Percentiles rank a stretch among this genome's conserved stretches.
Conservation (phyloP, 2,113 vertebrate genomes). For the Passer montanus region DNA sequence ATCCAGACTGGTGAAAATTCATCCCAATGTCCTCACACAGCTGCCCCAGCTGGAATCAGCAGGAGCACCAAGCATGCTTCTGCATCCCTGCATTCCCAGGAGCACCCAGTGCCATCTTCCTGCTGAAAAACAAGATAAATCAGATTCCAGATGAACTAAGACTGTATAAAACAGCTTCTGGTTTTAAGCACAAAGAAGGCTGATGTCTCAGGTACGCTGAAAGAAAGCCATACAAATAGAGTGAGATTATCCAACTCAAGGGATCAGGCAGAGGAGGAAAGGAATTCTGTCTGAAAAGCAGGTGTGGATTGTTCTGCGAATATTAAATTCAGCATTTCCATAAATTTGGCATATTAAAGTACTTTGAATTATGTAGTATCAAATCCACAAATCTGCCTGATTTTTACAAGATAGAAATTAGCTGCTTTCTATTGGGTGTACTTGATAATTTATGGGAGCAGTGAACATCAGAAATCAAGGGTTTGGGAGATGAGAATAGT, state of each 20-base stretch:
- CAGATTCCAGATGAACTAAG: neutral
- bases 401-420: slow-evolving; percentile 6
- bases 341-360: slow-evolving; percentile 8
- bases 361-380: neutral
- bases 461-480: slow-evolving; percentile 13
- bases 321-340: slow-evolving; percentile 40
- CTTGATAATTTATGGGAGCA: slow-evolving; percentile 5
- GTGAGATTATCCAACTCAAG: neutral
- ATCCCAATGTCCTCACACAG: neutral
- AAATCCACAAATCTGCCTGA: slow-evolving; percentile 9
- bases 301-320: slow-evolving; percentile 17
- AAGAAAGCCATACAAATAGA: neutral
- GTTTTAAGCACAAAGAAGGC: neutral
- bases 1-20: neutral
- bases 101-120: neutral
- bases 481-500: slow-evolving; percentile 22
- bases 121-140: neutral
- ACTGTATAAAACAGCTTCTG: neutral
- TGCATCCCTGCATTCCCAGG: neutral
- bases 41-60: neutral
- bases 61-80: fast-evolving
- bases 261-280: neutral
- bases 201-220: fast-evolving
- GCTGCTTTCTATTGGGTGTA: neutral
- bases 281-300: slow-evolving; percentile 1